Percentiles rank a stretch among this genome's conserved stretches.
Conservation (phyloP, 2,113 vertebrate genomes). For the Tenrec ecaudatus region DNA sequence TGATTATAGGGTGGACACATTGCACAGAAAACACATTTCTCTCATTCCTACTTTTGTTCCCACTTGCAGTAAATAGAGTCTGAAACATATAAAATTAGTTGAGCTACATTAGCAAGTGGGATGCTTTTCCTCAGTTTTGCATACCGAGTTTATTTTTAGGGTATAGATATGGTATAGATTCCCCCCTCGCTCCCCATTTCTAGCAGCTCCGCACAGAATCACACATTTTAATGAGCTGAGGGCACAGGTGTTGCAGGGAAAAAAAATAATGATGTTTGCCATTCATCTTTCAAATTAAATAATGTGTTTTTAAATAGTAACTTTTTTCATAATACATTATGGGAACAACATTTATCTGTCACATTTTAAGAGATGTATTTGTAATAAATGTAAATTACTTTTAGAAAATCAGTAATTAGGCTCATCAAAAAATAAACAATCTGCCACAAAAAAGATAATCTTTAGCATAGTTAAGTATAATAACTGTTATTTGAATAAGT, state of each 20-base stretch:
- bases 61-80: constrained; percentile 73
- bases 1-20: constrained; percentile 72
- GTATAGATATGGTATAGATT: constrained; percentile 85
- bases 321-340: constrained; percentile 93
- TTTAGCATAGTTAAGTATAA: constrained; percentile 93
- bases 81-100: constrained; percentile 81
- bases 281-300: constrained; percentile 93
- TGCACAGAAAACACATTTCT: constrained; percentile 80
- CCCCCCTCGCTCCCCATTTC: constrained; percentile 82
- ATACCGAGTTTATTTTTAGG: constrained; percentile 87
- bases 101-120: constrained; percentile 80
- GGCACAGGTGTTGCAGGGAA: constrained; percentile 90
- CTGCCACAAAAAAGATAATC: constrained; percentile 93
- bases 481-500: constrained; percentile 94
- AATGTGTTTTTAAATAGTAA: constrained; percentile 94
- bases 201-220: constrained; percentile 87
- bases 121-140: constrained; percentile 81
- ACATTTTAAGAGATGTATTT: constrained; percentile 93
- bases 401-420: constrained; percentile 93
- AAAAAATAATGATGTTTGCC: constrained; percentile 92
- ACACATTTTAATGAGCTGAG: constrained; percentile 91
- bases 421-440: constrained; percentile 94
- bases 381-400: constrained; percentile 94
- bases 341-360: constrained; percentile 93
- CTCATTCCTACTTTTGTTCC: constrained; percentile 77